These are phyloP conservation scores for Drosophila melanogaster DNA, from an alignment of 1,140 invertebrate genomes.

Conservation along the genomic window Release_6_plus_ISO1_MT NT_033777.3:25009501-25010000, in stretches of 20 bases:
- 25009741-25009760: constrained; percentile 31
- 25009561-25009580: constrained; percentile 29
- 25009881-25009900: constrained; percentile 83
- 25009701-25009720: constrained; percentile 81
- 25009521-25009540: constrained; percentile 81
- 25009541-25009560: constrained; percentile 67
- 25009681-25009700: constrained; percentile 58
- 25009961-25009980: constrained; percentile 47
- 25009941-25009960: constrained; percentile 60
- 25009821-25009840: constrained; percentile 48
- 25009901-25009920: constrained; percentile 83
- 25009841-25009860: constrained; percentile 80
- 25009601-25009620: constrained; percentile 6
- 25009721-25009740: constrained; percentile 81
- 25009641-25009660: constrained; percentile 77
- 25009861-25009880: constrained; percentile 69
- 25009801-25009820: constrained; percentile 11
- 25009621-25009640: constrained; percentile 7
- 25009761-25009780: constrained; percentile 10
- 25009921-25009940: constrained; percentile 77
- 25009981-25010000: constrained; percentile 5
- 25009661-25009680: constrained; percentile 60
- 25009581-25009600: too few species aligned
- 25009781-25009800: constrained; percentile 25
- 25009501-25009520: constrained; percentile 82